phyloP scores from a whole-genome alignment of 2,888 invertebrate species.

The Morpho achilles region DNA sequence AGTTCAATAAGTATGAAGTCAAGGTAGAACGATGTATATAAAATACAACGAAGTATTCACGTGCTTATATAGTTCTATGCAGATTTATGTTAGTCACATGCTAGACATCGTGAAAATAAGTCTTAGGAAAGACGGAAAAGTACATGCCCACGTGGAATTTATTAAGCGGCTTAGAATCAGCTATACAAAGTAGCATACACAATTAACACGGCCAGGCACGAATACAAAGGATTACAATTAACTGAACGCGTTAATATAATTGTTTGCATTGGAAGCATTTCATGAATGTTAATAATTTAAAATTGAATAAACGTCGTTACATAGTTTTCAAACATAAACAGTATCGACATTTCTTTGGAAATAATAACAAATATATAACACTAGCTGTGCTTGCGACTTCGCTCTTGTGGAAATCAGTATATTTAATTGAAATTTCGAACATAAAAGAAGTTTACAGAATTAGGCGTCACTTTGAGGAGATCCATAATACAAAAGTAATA shows the following conservation, averaged over 20 bases:
- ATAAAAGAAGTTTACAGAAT: too few relatives aligned
- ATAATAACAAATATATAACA: too few relatives aligned
- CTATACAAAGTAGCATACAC: slow-evolving; percentile 5
- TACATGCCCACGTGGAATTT: slow-evolving; percentile 22
- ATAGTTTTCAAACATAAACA: background rate
- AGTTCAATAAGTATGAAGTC: background rate
- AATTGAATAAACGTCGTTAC: slow-evolving; percentile 1
- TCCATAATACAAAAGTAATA: too few relatives aligned
- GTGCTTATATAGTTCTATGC: background rate
- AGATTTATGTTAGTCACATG: slow-evolving; percentile 18
- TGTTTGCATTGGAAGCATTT: background rate
- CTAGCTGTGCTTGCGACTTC: too few relatives aligned
- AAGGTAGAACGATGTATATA: background rate
- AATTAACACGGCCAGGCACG: slow-evolving; percentile 4
- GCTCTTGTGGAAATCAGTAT: too few relatives aligned
- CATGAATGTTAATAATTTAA: background rate
- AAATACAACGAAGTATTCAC: background rate
- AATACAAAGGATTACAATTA: slow-evolving; percentile 17
- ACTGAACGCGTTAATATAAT: slow-evolving; percentile 2
- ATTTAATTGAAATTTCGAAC: too few relatives aligned
- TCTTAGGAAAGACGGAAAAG: slow-evolving; percentile 8
- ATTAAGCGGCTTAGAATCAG: slow-evolving; percentile 10
- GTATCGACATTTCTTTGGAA: too few relatives aligned
- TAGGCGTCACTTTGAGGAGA: too few relatives aligned
- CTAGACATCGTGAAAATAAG: slow-evolving; percentile 8